phyloP scores from a whole-genome alignment of 2,797 vertebrate species.

The Anabacerthia variegaticeps region DNA sequence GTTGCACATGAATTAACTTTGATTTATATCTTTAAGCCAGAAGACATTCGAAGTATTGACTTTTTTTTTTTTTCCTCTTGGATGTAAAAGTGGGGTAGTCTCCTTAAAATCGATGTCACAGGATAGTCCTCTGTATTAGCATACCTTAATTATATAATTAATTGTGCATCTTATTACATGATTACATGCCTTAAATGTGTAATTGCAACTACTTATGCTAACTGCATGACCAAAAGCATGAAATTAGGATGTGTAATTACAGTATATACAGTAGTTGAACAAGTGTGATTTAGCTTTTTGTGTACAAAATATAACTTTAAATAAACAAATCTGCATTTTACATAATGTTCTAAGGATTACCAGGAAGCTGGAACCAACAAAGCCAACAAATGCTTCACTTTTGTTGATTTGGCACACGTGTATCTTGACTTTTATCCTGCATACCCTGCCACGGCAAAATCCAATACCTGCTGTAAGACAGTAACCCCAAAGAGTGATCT shows the following conservation, averaged over 20 bases:
- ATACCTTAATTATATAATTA: slow-evolving; percentile 58
- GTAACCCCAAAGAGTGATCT: background rate
- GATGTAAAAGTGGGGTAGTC: background rate
- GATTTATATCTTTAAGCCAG: background rate
- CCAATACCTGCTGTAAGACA: accelerated
- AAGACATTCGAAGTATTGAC: background rate
- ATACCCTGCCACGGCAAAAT: background rate
- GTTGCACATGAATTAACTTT: background rate
- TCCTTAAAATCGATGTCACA: slow-evolving; percentile 22
- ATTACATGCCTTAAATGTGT: slow-evolving; percentile 52
- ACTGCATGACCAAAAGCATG: slow-evolving; percentile 56
- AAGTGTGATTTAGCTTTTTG: slow-evolving; percentile 14
- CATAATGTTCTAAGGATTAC: background rate
- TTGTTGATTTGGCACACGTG: background rate
- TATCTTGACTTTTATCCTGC: background rate
- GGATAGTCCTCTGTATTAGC: slow-evolving; percentile 16
- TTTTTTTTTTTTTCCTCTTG: background rate
- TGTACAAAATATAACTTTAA: background rate
- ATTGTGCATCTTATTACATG: slow-evolving; percentile 47
- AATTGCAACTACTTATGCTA: slow-evolving; percentile 55
- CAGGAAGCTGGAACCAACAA: background rate
- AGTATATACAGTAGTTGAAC: slow-evolving; percentile 3
- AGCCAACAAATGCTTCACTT: background rate
- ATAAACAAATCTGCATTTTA: background rate
- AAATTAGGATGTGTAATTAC: slow-evolving; percentile 41